Evolutionary conservation across 1,140 invertebrate species (phyloP).

Genomic region (Hirudo medicinalis): DNA sequence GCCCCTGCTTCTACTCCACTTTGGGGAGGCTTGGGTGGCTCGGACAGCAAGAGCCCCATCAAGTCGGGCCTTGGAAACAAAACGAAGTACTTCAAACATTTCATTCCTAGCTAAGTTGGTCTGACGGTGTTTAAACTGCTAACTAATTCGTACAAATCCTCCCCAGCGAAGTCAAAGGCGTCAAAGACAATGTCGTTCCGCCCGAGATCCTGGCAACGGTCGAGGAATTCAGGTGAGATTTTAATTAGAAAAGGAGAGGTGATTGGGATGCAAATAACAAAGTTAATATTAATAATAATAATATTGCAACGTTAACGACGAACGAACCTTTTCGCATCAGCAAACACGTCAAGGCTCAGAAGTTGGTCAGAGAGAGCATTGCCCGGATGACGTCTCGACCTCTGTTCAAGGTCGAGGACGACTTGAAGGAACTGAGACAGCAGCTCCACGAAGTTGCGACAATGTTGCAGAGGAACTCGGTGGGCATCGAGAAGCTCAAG

Average conservation of each 20-base stretch:
- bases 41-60: not conserved
- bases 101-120: too few relatives aligned
- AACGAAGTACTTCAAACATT: too few relatives aligned
- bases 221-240: slow-evolving; percentile 48
- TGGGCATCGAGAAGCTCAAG: slow-evolving; percentile 56
- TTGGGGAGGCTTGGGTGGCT: not conserved
- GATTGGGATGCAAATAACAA: not conserved
- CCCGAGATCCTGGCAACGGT: slow-evolving; percentile 54
- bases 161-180: slow-evolving; percentile 46
- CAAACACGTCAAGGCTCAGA: slow-evolving; percentile 67
- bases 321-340: slow-evolving; percentile 49
- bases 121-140: not conserved
- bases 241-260: not conserved
- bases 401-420: slow-evolving; percentile 51
- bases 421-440: slow-evolving; percentile 52
- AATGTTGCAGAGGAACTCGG: slow-evolving; percentile 45
- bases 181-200: slow-evolving; percentile 58
- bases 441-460: slow-evolving; percentile 48
- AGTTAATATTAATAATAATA: not conserved
- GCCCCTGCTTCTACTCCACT: not conserved
- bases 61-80: not conserved
- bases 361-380: slow-evolving; percentile 64
- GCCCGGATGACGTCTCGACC: slow-evolving; percentile 57
- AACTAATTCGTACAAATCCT: not conserved
- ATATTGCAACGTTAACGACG: not conserved